Evolutionary conservation across 1,140 invertebrate genomes (phyloP).

Genomic region (Arion vulgaris): DNA sequence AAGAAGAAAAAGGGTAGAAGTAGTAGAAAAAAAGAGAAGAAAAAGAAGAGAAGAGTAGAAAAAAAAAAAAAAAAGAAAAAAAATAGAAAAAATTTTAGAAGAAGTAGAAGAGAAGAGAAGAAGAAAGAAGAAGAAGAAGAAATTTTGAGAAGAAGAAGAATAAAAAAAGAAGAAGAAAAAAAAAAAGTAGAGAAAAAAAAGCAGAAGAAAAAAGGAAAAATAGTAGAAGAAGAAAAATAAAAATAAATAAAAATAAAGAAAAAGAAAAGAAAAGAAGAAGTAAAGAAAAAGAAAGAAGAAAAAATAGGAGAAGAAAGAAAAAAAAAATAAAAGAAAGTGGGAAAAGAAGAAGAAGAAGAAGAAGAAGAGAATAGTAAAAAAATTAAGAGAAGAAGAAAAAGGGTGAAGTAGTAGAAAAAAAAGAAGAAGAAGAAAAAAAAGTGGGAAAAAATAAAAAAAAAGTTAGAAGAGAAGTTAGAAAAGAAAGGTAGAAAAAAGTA

Average conservation of each 20-base stretch:
- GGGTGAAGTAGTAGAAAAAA: not conserved
- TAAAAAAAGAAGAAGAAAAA: not conserved
- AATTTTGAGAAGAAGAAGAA: not conserved
- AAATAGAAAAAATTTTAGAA: not conserved
- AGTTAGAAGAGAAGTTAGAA: too few species aligned
- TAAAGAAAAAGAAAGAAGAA: not conserved
- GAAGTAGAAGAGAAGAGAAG: too few species aligned
- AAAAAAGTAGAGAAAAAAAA: not conserved
- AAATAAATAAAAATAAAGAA: not conserved
- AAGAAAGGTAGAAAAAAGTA: too few species aligned
- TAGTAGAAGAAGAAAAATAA: not conserved
- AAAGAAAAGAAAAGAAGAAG: not conserved
- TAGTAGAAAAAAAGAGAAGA: not conserved
- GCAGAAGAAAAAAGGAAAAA: not conserved
- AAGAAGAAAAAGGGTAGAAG: too few species aligned
- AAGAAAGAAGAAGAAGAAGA: not conserved
- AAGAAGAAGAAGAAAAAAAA: not conserved
- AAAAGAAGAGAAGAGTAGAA: not conserved
- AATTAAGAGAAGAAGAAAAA: not conserved
- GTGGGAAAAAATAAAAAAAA: not conserved
- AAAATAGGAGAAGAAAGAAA: not conserved
- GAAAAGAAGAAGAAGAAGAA: not conserved
- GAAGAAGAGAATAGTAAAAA: not conserved
- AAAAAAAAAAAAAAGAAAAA: not conserved
- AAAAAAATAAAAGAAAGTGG: not conserved